phyloP scores from a whole-genome alignment of 35 echinoderm and acorn worm species.

The Lytechinus variegatus region DNA sequence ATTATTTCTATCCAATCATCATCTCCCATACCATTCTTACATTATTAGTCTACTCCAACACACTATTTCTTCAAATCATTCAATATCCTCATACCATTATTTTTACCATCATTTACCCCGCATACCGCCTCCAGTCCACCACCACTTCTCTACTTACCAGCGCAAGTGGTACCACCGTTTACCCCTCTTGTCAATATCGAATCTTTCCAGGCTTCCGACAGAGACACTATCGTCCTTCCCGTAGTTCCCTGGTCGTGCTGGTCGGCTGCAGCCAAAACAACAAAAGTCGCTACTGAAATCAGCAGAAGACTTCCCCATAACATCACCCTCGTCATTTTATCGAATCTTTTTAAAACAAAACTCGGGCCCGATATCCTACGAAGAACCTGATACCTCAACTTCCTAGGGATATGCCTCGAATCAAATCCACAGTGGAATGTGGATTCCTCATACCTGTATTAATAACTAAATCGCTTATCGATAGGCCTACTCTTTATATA shows the following conservation, averaged over 20 bases:
- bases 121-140: no score
- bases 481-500: no score
- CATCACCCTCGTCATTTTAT: background rate
- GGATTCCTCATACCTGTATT: no score
- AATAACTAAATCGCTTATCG: no score
- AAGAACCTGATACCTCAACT: no score
- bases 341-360: background rate
- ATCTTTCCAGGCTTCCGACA: background rate
- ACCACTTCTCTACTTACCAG: background rate
- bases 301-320: background rate
- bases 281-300: background rate
- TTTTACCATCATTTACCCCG: background rate
- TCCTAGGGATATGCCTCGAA: no score
- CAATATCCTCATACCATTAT: no score
- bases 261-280: background rate
- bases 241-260: background rate
- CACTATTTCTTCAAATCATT: no score
- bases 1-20: no score
- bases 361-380: background rate
- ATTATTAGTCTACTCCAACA: no score
- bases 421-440: no score
- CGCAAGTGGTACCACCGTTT: background rate
- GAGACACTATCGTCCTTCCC: background rate
- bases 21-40: no score
- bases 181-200: background rate